These are phyloP conservation scores for Equus quagga DNA, from an alignment of 2,113 vertebrate genomes.

Conservation along the genomic window DNA sequence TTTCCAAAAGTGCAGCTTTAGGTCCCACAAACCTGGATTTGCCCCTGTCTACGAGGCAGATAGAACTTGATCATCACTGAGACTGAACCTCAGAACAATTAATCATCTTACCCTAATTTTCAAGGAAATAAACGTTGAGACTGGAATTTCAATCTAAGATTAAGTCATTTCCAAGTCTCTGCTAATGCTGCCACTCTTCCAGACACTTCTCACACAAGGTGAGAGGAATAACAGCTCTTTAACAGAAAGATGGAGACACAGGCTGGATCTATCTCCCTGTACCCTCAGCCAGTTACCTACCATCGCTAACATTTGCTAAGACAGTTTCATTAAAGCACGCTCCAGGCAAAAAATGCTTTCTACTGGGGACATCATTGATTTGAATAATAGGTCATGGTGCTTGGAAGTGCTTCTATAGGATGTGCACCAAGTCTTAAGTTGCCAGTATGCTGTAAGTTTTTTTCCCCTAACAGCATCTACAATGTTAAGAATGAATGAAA, in stretches of 20 bases:
- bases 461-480: background rate
- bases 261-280: rapidly evolving
- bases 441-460: background rate
- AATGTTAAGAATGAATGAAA: background rate
- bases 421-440: background rate
- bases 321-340: background rate
- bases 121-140: background rate
- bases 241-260: rapidly evolving
- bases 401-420: background rate
- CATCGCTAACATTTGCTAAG: background rate
- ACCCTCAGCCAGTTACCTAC: background rate
- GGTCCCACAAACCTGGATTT: background rate
- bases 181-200: background rate
- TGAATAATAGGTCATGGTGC: background rate
- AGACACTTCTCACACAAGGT: background rate
- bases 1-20: background rate
- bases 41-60: background rate
- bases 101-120: background rate
- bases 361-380: rapidly evolving
- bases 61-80: background rate
- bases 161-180: background rate
- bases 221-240: background rate
- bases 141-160: background rate
- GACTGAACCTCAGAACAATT: background rate
- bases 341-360: background rate